A percentile compares a stretch with the other conserved stretches of the same genome.
Conservation (phyloP, 2,888 invertebrate species). For the Lysandra bellargus region DNA sequence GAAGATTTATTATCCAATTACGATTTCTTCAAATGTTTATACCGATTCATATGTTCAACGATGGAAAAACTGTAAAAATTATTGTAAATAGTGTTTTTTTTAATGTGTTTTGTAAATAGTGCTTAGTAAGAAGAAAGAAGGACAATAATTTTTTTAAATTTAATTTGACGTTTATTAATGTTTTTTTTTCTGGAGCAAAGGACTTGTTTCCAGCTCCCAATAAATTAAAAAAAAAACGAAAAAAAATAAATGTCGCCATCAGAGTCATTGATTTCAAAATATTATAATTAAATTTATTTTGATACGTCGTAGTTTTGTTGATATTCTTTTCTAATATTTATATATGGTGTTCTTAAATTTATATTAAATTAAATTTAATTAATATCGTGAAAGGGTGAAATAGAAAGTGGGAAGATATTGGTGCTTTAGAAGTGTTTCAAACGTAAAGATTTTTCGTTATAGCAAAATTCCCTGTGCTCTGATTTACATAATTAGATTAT, state of each 20-base stretch:
- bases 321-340: constrained; percentile 47
- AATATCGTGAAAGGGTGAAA: not conserved
- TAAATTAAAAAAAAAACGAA: no score
- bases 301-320: constrained; percentile 31
- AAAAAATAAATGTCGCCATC: constrained; percentile 52
- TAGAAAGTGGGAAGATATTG: not conserved
- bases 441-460: not conserved
- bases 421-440: constrained; percentile 18
- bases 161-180: no score
- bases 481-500: constrained; percentile 10
- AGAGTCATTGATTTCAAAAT: constrained; percentile 59
- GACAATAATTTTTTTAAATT: no score
- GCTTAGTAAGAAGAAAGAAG: no score
- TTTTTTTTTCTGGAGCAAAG: no score
- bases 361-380: not conserved
- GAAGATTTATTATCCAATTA: no score
- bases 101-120: no score
- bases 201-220: no score
- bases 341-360: not conserved
- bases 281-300: constrained; percentile 56
- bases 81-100: no score
- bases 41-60: no score
- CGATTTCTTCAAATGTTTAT: no score
- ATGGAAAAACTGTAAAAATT: no score
- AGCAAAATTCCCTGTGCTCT: not conserved